Evolutionary conservation across 2,113 vertebrate genomes (phyloP).

Genomic region (Smithornis capensis): DNA sequence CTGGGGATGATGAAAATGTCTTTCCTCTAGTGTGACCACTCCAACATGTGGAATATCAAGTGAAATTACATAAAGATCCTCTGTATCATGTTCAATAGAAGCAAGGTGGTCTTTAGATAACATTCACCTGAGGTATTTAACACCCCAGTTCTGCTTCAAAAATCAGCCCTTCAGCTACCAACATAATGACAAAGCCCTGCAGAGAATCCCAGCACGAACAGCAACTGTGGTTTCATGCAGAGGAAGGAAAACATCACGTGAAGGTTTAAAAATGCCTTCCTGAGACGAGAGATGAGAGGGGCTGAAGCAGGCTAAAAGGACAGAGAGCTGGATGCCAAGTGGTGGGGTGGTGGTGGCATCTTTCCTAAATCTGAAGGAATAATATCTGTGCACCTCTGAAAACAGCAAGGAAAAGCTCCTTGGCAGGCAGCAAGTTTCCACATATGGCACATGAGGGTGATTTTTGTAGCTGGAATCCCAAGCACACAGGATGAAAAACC

Average conservation of each 20-base stretch:
- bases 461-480: neutral
- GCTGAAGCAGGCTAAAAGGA: neutral
- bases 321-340: neutral
- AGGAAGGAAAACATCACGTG: neutral
- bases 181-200: accelerated
- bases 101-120: neutral
- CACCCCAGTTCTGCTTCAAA: neutral
- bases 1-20: neutral
- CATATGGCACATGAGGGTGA: neutral
- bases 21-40: neutral
- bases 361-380: neutral
- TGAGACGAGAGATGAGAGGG: neutral
- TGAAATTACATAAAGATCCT: neutral
- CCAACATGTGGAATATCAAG: neutral
- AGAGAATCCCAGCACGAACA: neutral
- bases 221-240: neutral
- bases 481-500: neutral
- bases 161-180: neutral
- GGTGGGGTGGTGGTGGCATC: neutral
- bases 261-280: neutral
- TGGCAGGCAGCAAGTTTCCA: neutral
- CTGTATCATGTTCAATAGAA: neutral
- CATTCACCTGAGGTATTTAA: neutral
- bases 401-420: neutral
- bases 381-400: accelerated